Percentiles rank a stretch among this genome's conserved stretches.
These are phyloP conservation scores for Lethenteron reissneri DNA, from an alignment of 2,113 vertebrate genomes.

Conservation along the genomic window DNA sequence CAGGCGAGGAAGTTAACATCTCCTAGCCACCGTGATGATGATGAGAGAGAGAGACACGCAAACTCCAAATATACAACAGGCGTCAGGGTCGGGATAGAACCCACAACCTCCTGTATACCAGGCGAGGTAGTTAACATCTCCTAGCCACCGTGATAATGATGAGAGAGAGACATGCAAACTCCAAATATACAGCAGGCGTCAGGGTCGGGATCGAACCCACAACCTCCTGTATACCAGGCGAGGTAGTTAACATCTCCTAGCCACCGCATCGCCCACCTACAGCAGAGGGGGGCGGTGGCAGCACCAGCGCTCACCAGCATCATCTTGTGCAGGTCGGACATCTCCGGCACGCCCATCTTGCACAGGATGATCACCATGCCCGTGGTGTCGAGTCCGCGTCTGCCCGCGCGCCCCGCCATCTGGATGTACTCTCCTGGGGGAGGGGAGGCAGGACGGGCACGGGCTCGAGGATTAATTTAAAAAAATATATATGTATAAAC, in stretches of 20 bases:
- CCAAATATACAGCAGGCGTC: not conserved
- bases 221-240: too few relatives aligned
- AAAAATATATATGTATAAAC: too few relatives aligned
- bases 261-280: not conserved
- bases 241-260: not conserved
- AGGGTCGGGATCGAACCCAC: too few relatives aligned
- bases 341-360: conserved; percentile 50
- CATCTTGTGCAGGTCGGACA: conserved; percentile 54
- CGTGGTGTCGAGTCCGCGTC: conserved; percentile 51
- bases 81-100: too few relatives aligned
- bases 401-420: conserved; percentile 59
- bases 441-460: not conserved
- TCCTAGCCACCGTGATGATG: not conserved
- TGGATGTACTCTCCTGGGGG: conserved; percentile 52
- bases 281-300: not conserved
- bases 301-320: conserved; percentile 27
- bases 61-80: not conserved
- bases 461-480: too few relatives aligned
- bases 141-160: not conserved
- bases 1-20: not conserved
- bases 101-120: too few relatives aligned
- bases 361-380: conserved; percentile 65
- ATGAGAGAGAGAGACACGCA: not conserved
- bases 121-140: not conserved
- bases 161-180: not conserved